Evolutionary conservation across 2,113 vertebrate species (phyloP), one percentile per base, ranked within the genome.

Genomic region (Plotosus lineatus): DNA sequence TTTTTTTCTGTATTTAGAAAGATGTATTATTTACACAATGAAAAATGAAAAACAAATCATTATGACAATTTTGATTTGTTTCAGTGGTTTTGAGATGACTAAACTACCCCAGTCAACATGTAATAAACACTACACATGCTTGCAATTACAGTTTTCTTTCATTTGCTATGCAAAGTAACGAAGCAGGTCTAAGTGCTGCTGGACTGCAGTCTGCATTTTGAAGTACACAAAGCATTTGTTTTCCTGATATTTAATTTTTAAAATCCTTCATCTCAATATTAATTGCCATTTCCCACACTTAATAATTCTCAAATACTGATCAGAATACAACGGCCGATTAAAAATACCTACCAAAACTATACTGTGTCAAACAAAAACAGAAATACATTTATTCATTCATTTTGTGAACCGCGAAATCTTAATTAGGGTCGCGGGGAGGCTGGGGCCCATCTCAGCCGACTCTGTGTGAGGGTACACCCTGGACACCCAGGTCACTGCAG

Each of bases 21-120:
- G 36, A 56, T 42, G 48, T 75, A 75, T 75, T 75, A 75, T 75
- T 75, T 75, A 56, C n/a, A 42, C 51, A 51, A 12, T 56, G 11
- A 51, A 53, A 74, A 74, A 53, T 53, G 19, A 23, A 75, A 56
- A 68, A 73, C n/a, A 15, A 40, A 56, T 40, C 11, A 14, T 19
- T 75, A 26, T 23, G 51, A 42, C 11, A 0, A 42, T 42, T 56
- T 75, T 75, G 10, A 55, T 69, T 38, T 44, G n/a, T 69, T 48
- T 33, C 48, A 50, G 14, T 36, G 48, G 48, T 63, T 61, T 63
- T 48, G 58, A 17, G 40, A 44, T 65, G 56, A 61, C 58, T 63
- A 50, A 77, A 48, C 38, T 63, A 48, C 7, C 36, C 44, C 60
- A 38, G 63, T 77, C 48, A 77, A 77, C 28, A 65, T 50, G 46